Base-by-base conservation (phyloP, 2,113 vertebrate genomes). In the Ptychochromis oligacanthus region DNA sequence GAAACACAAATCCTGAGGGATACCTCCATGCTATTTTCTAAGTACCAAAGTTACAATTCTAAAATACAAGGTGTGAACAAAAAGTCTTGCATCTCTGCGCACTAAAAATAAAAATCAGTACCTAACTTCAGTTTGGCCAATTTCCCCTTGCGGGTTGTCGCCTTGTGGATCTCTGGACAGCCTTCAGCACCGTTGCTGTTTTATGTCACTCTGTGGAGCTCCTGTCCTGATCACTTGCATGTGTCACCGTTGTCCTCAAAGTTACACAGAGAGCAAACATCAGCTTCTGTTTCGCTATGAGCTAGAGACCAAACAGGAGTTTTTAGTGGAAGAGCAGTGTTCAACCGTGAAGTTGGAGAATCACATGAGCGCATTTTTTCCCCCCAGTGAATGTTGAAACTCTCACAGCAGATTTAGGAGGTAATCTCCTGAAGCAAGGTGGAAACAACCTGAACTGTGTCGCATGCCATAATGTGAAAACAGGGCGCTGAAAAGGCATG, bases 91-190 rank as follows among this genome's bases (percentile, higher is more conserved):
- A 46, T 26, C 22, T 67, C 64, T 46, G 38, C 5, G 14, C 38
- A 11, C 14, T 46, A 67, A 67, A 18, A 26, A 46, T 26, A 1
- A 46, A 67, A 67, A 67, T 43, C 4, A 67, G 40, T 46, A 46
- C 15, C 22, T 26, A 34, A 46, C 64, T 46, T 67, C 38, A 0
- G 0, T 46, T 26, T 67, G 24, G 4, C 22, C 11, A 15, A 0
- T 46, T 22, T 67, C 26, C 2, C 14, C 0, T 9, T 26, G 22
- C 10, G 26, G 64, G 22, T 67, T 67, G 26, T 46, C 40, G 46
- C 64, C 8, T 2, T 67, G 64, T 67, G 64, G 22, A 67, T 26
- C 14, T 46, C 64, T 26, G 5, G 40, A 46, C 22, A 67, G 64
- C 46, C 24, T 46, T 67, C 38, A 46, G 14, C 62, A 67, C 22